phyloP scores from a whole-genome alignment of 1,140 invertebrate species.

The Drosophila ananassae region DNA sequence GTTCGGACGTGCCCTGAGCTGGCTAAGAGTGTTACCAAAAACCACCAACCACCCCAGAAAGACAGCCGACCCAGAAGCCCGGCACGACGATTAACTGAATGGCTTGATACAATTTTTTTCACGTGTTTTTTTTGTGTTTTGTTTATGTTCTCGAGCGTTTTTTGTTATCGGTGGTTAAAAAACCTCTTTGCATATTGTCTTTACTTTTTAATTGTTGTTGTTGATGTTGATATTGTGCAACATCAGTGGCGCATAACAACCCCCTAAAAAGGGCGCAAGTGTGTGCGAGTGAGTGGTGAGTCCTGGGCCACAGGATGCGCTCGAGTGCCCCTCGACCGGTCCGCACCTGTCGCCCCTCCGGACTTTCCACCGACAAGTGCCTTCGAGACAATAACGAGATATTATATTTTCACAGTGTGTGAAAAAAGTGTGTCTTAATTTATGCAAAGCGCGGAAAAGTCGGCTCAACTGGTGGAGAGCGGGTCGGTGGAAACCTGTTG shows the following conservation, averaged over 20 bases:
- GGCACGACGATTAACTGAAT: conserved; percentile 27
- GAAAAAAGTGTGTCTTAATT: conserved; percentile 57
- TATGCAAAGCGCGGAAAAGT: conserved; percentile 68
- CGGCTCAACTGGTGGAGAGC: conserved; percentile 29
- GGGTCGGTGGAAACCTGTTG: not conserved
- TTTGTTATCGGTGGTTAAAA: conserved; percentile 1
- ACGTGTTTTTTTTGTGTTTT: conserved; percentile 13
- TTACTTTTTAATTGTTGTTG: not conserved
- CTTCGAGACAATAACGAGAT: conserved; percentile 22
- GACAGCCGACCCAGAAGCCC: conserved; percentile 11
- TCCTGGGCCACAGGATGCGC: conserved; percentile 67
- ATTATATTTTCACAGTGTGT: conserved; percentile 24
- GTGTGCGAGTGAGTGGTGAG: not conserved
- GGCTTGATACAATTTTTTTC: conserved; percentile 32
- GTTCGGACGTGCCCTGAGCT: conserved; percentile 65
- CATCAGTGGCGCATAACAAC: conserved; percentile 60
- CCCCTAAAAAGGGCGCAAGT: not conserved
- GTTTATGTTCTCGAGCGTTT: conserved; percentile 33
- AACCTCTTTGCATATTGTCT: not conserved
- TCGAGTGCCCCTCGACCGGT: conserved; percentile 48
- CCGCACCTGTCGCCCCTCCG: conserved; percentile 65
- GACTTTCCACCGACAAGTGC: not conserved
- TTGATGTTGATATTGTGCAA: conserved; percentile 3
- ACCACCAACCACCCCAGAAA: not conserved
- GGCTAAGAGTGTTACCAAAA: not conserved